These are phyloP conservation scores for Benitochromis conjunctus DNA, from an alignment of 2,113 vertebrate species.

Conservation along the genomic window DNA sequence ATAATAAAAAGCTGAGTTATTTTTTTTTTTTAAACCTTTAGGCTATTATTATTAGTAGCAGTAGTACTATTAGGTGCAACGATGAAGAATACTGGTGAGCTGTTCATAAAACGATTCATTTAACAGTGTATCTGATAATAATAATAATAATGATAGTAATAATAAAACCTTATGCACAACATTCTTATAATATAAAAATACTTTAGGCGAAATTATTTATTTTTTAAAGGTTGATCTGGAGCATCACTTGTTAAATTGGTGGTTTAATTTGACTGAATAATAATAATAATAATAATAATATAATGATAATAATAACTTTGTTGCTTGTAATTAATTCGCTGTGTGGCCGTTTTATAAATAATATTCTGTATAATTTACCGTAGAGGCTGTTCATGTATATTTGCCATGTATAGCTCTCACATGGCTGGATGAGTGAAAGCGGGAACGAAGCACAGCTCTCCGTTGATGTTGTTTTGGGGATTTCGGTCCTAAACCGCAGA, in stretches of 20 bases:
- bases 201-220: neutral
- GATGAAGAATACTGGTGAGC: neutral
- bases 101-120: neutral
- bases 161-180: neutral
- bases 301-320: neutral
- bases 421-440: neutral
- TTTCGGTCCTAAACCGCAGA: conserved; percentile 66
- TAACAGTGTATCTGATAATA: neutral
- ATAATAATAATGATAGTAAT: neutral
- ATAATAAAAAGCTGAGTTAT: neutral
- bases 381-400: neutral
- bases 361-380: neutral
- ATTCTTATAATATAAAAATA: neutral
- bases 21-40: neutral
- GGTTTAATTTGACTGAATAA: neutral
- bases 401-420: neutral
- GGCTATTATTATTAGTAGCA: neutral
- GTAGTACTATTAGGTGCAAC: neutral
- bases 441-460: conserved; percentile 1
- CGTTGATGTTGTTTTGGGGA: conserved; percentile 53
- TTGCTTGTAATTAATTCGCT: neutral
- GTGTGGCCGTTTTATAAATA: neutral
- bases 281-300: neutral
- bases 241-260: neutral
- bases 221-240: neutral